Evolutionary conservation across 64 coral and sea anemone species (phyloP).

Genomic region (Dendrophyllia cribrosa): DNA sequence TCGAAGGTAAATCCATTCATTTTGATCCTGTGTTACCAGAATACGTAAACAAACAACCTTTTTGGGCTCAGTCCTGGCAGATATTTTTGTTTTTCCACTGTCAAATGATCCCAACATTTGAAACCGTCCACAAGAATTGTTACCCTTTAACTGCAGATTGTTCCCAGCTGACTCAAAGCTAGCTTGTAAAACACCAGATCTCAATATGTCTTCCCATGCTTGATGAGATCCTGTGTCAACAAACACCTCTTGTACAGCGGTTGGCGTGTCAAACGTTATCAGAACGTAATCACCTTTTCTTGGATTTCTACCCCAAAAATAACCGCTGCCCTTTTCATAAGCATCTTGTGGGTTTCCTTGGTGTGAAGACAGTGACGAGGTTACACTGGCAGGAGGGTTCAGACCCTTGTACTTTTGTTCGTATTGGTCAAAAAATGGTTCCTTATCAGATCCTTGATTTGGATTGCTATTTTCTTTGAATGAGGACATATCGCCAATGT

Average conservation of each 20-base stretch:
- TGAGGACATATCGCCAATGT: conserved; percentile 48
- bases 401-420: not conserved
- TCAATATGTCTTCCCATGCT: not conserved
- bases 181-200: not conserved
- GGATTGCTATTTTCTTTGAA: not conserved
- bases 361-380: not conserved
- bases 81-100: not conserved
- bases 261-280: not conserved
- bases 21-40: not conserved
- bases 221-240: not conserved
- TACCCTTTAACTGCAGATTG: not conserved
- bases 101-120: not conserved
- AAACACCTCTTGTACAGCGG: not conserved
- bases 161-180: not conserved
- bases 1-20: not conserved
- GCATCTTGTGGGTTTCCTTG: not conserved
- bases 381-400: conserved; percentile 36
- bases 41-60: conserved; percentile 4
- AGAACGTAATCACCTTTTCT: conserved; percentile 11
- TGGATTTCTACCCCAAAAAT: not conserved
- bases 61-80: not conserved
- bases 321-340: not conserved
- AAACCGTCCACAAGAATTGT: not conserved
- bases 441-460: not conserved
- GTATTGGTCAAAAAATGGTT: conserved; percentile 1